Conservation (phyloP, 2,113 vertebrate genomes). For the Sander vitreus region DNA sequence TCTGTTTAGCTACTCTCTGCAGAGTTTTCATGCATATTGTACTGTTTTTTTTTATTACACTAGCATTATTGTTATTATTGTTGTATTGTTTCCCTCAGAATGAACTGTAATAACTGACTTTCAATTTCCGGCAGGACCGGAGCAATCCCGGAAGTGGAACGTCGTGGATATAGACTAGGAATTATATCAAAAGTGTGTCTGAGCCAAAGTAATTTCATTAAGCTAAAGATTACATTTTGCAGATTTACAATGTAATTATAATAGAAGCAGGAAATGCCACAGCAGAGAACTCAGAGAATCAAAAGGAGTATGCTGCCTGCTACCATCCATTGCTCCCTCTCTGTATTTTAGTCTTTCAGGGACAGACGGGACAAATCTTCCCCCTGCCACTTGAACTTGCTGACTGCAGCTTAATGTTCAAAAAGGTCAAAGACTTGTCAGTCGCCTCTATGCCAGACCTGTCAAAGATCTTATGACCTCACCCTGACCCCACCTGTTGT, state of each 20-base stretch:
- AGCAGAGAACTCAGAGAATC: constrained; percentile 16
- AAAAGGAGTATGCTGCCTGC: constrained; percentile 35
- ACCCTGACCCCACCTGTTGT: constrained; percentile 44
- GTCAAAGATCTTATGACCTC: constrained; percentile 21
- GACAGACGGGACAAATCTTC: constrained; percentile 34
- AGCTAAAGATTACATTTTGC: constrained; percentile 28
- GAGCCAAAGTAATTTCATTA: constrained; percentile 12
- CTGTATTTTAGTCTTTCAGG: constrained; percentile 42
- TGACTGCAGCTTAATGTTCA: constrained; percentile 35
- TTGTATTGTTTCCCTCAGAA: background rate
- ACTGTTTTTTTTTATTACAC: background rate
- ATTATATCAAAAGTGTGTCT: background rate
- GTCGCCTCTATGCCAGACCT: background rate
- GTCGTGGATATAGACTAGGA: background rate
- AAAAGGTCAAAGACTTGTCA: constrained; percentile 38
- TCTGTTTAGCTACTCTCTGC: background rate
- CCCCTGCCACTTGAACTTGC: constrained; percentile 37
- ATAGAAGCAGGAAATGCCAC: constrained; percentile 51
- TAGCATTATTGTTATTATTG: too few relatives aligned
- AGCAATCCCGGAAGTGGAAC: too few relatives aligned
- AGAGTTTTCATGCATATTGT: background rate
- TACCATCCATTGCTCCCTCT: constrained; percentile 34
- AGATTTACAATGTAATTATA: constrained; percentile 54
- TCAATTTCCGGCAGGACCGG: too few relatives aligned
- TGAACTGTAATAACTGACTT: background rate